phyloP scores from a whole-genome alignment of 2,797 vertebrate genomes.

The Spea hammondii region DNA sequence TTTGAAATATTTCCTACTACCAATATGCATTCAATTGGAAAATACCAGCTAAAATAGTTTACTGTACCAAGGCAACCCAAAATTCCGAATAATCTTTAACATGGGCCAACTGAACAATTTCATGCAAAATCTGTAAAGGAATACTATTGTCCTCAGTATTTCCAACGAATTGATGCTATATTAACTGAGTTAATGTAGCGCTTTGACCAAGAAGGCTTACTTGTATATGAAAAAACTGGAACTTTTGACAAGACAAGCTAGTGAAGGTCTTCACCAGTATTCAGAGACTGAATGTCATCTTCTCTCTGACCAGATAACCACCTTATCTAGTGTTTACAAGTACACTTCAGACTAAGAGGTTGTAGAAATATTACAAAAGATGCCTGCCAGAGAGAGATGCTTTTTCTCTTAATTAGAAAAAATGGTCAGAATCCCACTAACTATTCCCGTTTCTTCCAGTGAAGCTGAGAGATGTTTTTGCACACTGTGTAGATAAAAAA shows the following conservation, averaged over 20 bases:
- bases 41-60: neutral
- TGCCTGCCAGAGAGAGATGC: neutral
- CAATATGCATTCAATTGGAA: neutral
- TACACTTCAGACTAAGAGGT: neutral
- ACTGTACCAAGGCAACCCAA: neutral
- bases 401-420: no score
- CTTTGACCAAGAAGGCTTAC: constrained; percentile 1
- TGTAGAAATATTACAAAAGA: neutral
- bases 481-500: no score
- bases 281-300: no score
- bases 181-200: neutral
- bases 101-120: no score
- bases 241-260: neutral
- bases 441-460: no score
- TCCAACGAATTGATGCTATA: neutral
- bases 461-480: no score
- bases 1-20: neutral
- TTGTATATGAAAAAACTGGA: neutral
- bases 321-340: constrained; percentile 5
- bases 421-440: no score
- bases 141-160: no score
- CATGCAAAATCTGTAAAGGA: no score
- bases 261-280: neutral
- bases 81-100: neutral
- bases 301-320: neutral